Conservation (phyloP, 2,888 invertebrate genomes). For the Polyommatus iphigenia region DNA sequence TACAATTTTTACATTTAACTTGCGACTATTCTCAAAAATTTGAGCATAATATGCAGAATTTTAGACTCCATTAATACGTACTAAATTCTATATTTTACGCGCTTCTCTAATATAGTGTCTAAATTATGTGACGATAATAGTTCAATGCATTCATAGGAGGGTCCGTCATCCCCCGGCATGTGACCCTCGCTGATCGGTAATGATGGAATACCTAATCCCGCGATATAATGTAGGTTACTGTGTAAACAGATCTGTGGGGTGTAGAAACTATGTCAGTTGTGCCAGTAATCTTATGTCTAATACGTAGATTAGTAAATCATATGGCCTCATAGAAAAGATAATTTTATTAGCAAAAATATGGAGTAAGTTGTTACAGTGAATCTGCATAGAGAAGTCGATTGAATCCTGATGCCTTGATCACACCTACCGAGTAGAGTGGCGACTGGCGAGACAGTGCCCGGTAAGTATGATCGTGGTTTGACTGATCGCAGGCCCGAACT, state of each 20-base stretch:
- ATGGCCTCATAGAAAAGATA: slow-evolving; percentile 35
- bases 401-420: no score
- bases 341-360: no score
- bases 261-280: slow-evolving; percentile 42
- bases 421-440: no score
- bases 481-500: no score
- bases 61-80: neutral
- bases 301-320: slow-evolving; percentile 1
- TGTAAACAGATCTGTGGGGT: slow-evolving; percentile 72
- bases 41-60: no score
- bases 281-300: slow-evolving; percentile 17
- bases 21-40: no score
- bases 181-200: slow-evolving; percentile 72
- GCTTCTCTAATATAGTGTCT: neutral
- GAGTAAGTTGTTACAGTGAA: no score
- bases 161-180: slow-evolving; percentile 63
- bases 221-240: slow-evolving; percentile 77
- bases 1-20: no score
- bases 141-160: slow-evolving; percentile 73
- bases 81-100: neutral
- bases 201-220: slow-evolving; percentile 73
- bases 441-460: no score
- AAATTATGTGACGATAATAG: slow-evolving; percentile 42
- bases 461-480: no score
- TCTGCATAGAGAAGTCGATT: no score